phyloP scores from a whole-genome alignment of 2,113 vertebrate species.

The Argyrosomus japonicus region DNA sequence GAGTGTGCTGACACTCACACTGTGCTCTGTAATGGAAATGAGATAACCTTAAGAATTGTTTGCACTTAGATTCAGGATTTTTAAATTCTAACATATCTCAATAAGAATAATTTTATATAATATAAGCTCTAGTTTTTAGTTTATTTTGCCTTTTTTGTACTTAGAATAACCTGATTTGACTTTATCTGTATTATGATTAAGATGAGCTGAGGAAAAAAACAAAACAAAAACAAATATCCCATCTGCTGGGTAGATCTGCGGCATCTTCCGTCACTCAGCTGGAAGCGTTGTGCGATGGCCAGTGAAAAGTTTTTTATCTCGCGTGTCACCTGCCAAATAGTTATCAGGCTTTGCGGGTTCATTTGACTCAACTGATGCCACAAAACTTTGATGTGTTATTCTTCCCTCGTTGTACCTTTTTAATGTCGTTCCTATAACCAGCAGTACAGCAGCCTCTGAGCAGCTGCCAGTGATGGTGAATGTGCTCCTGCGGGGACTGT shows the following conservation, averaged over 20 bases:
- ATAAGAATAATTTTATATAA: too few relatives aligned
- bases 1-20: background rate
- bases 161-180: too few relatives aligned
- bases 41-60: too few relatives aligned
- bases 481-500: slow-evolving; percentile 8
- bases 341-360: slow-evolving; percentile 19
- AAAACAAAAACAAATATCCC: background rate
- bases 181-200: too few relatives aligned
- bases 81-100: too few relatives aligned
- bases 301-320: slow-evolving; percentile 25
- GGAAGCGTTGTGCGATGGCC: slow-evolving; percentile 3
- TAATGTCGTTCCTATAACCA: slow-evolving; percentile 23
- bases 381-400: slow-evolving; percentile 35
- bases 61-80: too few relatives aligned
- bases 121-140: too few relatives aligned
- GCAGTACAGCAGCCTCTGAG: slow-evolving; percentile 20
- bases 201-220: too few relatives aligned
- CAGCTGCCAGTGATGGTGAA: slow-evolving; percentile 31
- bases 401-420: slow-evolving; percentile 30
- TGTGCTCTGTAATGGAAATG: background rate
- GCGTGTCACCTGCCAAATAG: background rate
- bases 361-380: slow-evolving; percentile 34
- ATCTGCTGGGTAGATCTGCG: background rate
- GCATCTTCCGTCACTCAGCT: background rate
- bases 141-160: too few relatives aligned